These are phyloP conservation scores for Sylvia borin DNA, from an alignment of 2,797 vertebrate species.

Conservation along the genomic window DNA sequence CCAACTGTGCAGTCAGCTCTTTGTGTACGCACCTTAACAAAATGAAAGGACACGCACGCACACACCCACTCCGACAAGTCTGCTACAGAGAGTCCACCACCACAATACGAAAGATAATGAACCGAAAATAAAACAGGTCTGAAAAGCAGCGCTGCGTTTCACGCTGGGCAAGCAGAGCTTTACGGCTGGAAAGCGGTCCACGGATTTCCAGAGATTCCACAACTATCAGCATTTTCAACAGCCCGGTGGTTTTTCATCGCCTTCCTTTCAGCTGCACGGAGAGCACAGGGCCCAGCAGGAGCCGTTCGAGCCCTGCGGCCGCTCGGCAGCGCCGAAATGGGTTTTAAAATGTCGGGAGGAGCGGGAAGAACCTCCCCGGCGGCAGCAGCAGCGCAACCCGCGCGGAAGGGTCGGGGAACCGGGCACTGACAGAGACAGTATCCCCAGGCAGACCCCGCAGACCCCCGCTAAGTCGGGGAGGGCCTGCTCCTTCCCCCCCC, in stretches of 20 bases:
- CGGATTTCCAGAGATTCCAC: background rate
- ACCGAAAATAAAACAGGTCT: background rate
- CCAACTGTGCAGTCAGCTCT: background rate
- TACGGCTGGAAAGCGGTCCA: fast-evolving
- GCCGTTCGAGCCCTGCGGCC: background rate
- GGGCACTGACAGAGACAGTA: background rate
- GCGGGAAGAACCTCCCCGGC: background rate
- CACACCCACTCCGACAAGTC: background rate
- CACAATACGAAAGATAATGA: background rate
- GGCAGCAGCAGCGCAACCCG: background rate
- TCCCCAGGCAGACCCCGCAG: background rate
- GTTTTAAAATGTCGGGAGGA: background rate
- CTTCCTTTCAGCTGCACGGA: background rate
- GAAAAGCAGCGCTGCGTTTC: background rate
- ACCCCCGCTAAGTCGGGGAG: background rate
- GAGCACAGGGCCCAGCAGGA: background rate
- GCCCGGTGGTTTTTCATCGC: background rate
- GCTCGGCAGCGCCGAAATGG: background rate
- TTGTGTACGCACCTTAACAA: background rate
- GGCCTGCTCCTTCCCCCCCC: background rate
- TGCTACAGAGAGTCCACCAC: background rate
- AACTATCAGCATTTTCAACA: background rate
- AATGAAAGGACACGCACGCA: background rate
- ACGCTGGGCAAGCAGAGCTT: background rate
- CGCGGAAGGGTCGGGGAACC: background rate